Evolutionary conservation across 2,797 vertebrate genomes (phyloP), one percentile per base, ranked within the genome.

Genomic region (Oryzias sinensis): DNA sequence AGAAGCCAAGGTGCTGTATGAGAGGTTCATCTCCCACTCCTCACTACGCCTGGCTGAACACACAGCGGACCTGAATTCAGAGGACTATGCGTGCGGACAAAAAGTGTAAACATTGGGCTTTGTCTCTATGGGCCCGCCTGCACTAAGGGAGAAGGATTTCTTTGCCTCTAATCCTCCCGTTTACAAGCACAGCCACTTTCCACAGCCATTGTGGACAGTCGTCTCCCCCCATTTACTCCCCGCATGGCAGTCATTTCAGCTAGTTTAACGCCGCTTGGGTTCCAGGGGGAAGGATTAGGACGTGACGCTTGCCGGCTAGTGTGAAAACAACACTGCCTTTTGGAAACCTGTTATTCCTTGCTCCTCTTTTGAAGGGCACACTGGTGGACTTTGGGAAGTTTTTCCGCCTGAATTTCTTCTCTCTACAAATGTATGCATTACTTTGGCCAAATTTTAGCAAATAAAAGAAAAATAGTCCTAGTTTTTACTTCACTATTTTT

Each of bases 221-320:
- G 88, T 90, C 89, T 92, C 88, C 86, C 90, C 89, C 88, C 88
- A 91, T 90, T 93, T 91, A 90, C 87, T 89, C 87, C 75, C 86
- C 68, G 77, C 84, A 74, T 76, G 80, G 71, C 79, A 78, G 87
- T 91, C 90, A 91, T 91, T 90, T 82, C 86, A 82, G 89, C 88
- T 90, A 88, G 91, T 91, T 92, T 90, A 90, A 90, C 86, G 82
- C 87, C 69, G 87, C 87, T 87, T 85, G 67, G 73, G 70, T 84
- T 90, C 88, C 89, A 83, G 83, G 86, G 90, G 89, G 82, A 88
- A 84, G 90, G 90, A 92, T 93, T 92, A 91, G 74, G 74, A 81
- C 43, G 71, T 65, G 85, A 79, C 77, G 77, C 57, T 18, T 56
- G 45, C 18, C 9, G 70, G 81, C 77, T 79, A 76, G 78, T 72